A percentile compares a stretch with the other conserved stretches of the same genome.
Conservation (phyloP, 2,113 vertebrate species). For the Lamprotornis superbus region DNA sequence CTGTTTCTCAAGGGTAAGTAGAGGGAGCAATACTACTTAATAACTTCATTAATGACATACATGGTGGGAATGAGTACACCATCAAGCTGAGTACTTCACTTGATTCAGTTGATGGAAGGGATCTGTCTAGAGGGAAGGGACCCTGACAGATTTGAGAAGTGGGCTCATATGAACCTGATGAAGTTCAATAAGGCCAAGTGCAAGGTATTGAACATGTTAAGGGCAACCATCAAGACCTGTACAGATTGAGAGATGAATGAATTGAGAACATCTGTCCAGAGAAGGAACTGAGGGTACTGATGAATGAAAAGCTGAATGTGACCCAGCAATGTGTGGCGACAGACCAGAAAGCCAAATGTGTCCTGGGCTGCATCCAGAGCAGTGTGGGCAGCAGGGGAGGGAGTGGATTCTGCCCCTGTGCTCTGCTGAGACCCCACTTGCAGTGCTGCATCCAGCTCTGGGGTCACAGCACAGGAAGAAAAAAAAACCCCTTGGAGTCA, state of each 20-base stretch:
- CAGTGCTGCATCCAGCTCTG: neutral
- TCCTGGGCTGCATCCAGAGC: neutral
- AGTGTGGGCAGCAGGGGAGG: accelerated
- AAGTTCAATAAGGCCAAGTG: neutral
- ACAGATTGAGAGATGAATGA: accelerated
- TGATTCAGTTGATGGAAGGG: neutral
- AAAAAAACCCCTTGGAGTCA: accelerated
- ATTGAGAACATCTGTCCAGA: neutral
- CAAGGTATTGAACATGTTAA: neutral
- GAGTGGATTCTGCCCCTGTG: neutral
- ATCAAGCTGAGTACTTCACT: neutral
- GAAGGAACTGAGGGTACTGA: neutral
- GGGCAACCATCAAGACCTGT: neutral
- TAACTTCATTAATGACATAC: neutral
- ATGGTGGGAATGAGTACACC: neutral
- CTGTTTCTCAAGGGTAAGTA: neutral
- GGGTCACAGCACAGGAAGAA: neutral
- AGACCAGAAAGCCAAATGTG: accelerated
- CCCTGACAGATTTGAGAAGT: neutral
- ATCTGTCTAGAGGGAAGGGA: neutral
- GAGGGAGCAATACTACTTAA: neutral
- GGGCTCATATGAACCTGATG: neutral
- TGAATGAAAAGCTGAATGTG: neutral
- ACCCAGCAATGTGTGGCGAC: accelerated
- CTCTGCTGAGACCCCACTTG: neutral